These are phyloP conservation scores for Puntigrus tetrazona DNA, from an alignment of 2,113 vertebrate genomes.

Conservation along the genomic window DNA sequence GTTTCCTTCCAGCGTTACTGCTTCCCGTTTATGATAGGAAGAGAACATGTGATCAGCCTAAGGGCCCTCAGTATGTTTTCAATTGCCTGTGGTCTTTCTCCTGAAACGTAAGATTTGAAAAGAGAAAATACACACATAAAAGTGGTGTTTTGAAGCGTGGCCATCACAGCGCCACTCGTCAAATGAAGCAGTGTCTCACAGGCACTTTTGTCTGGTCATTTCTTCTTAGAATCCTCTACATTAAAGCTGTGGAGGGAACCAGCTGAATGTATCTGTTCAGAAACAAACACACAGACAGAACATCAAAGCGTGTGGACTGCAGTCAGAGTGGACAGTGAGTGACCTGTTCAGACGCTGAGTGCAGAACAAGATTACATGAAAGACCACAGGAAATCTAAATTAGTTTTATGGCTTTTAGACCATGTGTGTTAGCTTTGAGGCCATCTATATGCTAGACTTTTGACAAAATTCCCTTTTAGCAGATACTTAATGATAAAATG, in stretches of 20 bases:
- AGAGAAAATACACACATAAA: constrained; percentile 12
- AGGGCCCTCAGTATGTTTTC: constrained; percentile 7
- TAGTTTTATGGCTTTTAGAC: constrained; percentile 47
- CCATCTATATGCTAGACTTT: not conserved
- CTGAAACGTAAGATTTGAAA: constrained; percentile 26
- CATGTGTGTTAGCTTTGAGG: not conserved
- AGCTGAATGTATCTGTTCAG: constrained; percentile 42
- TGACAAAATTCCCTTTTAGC: not conserved
- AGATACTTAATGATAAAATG: not conserved
- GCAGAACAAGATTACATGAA: constrained; percentile 39
- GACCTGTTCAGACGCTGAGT: constrained; percentile 39
- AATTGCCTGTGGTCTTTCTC: constrained; percentile 15
- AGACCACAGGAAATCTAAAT: constrained; percentile 59
- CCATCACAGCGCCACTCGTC: constrained; percentile 24
- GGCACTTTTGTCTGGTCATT: constrained; percentile 28
- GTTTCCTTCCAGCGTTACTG: not conserved
- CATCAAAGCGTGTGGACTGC: constrained; percentile 50
- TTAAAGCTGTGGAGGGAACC: constrained; percentile 40
- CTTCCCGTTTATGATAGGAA: not conserved
- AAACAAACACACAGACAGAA: constrained; percentile 39
- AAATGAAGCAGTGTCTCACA: constrained; percentile 42
- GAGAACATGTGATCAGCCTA: not conserved
- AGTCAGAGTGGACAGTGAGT: constrained; percentile 27
- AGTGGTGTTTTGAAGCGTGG: constrained; percentile 38
- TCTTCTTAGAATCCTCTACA: constrained; percentile 46